Evolutionary conservation across 2,888 invertebrate species (phyloP).

Genomic region (Amaurobius ferox): DNA sequence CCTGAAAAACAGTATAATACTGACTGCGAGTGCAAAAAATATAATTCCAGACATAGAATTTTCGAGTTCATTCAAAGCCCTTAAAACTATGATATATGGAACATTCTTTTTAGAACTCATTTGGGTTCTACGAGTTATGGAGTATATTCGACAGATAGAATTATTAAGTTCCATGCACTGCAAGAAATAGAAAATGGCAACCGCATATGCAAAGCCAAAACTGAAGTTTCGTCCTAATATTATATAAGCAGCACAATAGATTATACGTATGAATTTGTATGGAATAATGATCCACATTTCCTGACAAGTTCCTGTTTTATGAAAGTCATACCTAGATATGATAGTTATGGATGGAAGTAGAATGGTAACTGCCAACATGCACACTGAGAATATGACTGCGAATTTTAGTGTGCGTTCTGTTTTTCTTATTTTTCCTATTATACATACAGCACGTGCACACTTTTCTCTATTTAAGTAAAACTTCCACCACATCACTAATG

Average conservation of each 20-base stretch:
- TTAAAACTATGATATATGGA: not conserved
- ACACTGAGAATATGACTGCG: not conserved
- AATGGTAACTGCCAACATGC: not conserved
- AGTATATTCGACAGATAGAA: not conserved
- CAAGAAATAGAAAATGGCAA: slow-evolving; percentile 10
- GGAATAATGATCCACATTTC: not conserved
- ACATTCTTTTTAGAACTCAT: not conserved
- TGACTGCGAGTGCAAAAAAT: slow-evolving; percentile 9
- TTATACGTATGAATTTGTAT: too few species aligned
- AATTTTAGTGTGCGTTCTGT: not conserved
- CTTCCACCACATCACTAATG: not conserved
- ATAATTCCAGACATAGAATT: not conserved
- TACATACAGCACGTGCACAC: not conserved
- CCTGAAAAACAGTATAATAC: slow-evolving; percentile 27
- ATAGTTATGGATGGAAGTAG: not conserved
- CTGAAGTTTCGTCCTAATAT: not conserved
- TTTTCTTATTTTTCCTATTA: not conserved
- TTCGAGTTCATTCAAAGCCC: slow-evolving; percentile 9
- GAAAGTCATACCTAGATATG: not conserved
- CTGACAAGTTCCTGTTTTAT: not conserved
- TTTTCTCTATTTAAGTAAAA: not conserved
- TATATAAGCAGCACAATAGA: not conserved
- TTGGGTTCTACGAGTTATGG: not conserved
- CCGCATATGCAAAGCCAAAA: slow-evolving; percentile 8
- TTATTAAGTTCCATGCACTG: slow-evolving; percentile 17